Evolutionary conservation across 2,797 vertebrate genomes (phyloP).

Genomic region (Arnoldichthys spilopterus): DNA sequence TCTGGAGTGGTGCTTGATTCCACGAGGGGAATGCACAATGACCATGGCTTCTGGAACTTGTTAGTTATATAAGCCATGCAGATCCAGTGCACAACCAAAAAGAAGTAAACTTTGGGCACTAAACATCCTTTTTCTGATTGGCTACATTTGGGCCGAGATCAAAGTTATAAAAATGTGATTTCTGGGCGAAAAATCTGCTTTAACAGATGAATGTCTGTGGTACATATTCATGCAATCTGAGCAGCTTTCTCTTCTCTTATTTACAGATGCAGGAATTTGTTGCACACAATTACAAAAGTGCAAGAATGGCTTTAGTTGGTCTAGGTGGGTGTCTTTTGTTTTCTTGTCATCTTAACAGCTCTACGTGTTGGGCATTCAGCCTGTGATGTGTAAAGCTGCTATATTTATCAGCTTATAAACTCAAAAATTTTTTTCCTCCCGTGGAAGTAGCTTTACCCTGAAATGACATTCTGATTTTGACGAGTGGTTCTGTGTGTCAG

Average conservation of each 20-base stretch:
- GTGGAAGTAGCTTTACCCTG: not conserved
- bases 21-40: too few species aligned
- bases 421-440: not conserved
- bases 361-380: not conserved
- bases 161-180: too few species aligned
- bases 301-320: constrained; percentile 91
- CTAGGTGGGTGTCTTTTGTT: constrained; percentile 76
- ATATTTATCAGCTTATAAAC: not conserved
- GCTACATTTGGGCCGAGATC: too few species aligned
- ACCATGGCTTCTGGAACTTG: too few species aligned
- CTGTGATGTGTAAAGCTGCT: constrained; percentile 3
- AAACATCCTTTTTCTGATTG: not conserved
- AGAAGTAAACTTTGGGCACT: too few species aligned
- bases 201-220: too few species aligned
- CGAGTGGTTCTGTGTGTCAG: not conserved
- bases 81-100: too few species aligned
- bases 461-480: constrained; percentile 1
- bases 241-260: constrained; percentile 42
- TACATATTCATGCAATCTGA: too few species aligned
- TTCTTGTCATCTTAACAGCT: not conserved
- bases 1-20: too few species aligned
- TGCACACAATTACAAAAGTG: constrained; percentile 87
- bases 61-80: too few species aligned
- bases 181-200: too few species aligned
- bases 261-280: constrained; percentile 87